Evolutionary conservation across 1,140 invertebrate genomes (phyloP).

Genomic region (honey bee (Apis mellifera)): DNA sequence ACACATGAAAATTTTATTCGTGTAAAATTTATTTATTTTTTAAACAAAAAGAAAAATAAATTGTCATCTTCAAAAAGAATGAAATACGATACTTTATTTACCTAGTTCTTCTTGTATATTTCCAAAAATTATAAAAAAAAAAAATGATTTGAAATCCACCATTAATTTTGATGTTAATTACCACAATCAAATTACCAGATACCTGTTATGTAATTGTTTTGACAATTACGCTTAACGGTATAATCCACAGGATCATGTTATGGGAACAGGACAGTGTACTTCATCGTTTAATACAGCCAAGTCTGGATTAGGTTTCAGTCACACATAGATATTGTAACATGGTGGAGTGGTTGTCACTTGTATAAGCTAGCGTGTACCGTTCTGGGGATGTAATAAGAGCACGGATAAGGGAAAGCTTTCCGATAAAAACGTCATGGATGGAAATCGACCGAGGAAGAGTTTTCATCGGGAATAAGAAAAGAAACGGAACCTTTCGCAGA

Average conservation of each 20-base stretch:
- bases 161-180: no score
- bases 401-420: slow-evolving; percentile 36
- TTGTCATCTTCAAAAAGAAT: no score
- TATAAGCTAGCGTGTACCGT: slow-evolving; percentile 40
- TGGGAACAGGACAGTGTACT: background rate
- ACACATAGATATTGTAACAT: background rate
- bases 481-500: slow-evolving; percentile 10
- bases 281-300: slow-evolving; percentile 1
- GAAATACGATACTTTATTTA: no score
- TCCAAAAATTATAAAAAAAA: no score
- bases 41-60: no score
- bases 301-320: background rate
- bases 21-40: no score
- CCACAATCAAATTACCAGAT: no score
- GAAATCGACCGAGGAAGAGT: background rate
- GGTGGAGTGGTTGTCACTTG: slow-evolving; percentile 29
- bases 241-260: background rate
- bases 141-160: no score
- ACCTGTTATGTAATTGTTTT: background rate
- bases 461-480: slow-evolving; percentile 34
- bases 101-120: background rate
- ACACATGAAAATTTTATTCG: no score
- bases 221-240: background rate
- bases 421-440: slow-evolving; percentile 34
- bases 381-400: slow-evolving; percentile 48